phyloP scores from a whole-genome alignment of 2,113 vertebrate genomes.

The Macrotus californicus region DNA sequence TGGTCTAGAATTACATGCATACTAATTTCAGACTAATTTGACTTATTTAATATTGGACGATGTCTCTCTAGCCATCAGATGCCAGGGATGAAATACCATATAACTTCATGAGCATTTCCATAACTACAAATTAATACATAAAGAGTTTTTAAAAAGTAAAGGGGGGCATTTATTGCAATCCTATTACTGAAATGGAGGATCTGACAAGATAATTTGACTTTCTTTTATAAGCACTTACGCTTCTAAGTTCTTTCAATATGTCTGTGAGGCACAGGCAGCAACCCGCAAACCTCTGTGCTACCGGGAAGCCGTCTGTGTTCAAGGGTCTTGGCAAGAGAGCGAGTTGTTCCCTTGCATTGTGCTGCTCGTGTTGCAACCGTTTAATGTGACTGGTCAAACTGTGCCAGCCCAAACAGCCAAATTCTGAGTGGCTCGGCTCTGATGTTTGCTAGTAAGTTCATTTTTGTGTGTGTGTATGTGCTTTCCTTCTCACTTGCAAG shows the following conservation, averaged over 20 bases:
- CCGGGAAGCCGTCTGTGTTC: neutral
- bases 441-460: neutral
- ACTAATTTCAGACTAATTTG: neutral
- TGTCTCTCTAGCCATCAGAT: neutral
- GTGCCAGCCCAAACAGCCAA: neutral
- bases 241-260: neutral
- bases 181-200: neutral
- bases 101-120: neutral
- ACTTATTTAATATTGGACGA: neutral
- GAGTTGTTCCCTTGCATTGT: neutral
- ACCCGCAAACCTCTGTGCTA: fast-evolving
- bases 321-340: neutral
- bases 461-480: neutral
- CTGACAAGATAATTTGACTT: neutral
- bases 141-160: neutral
- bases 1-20: neutral
- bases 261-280: neutral
- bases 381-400: neutral
- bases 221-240: neutral
- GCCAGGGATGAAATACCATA: neutral
- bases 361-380: neutral
- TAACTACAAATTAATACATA: neutral
- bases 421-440: neutral
- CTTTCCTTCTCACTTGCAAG: neutral
- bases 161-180: neutral